A percentile compares a stretch with the other conserved stretches of the same genome.
These are phyloP conservation scores for Rhamnusium bicolor DNA, from an alignment of 2,888 invertebrate genomes.

Conservation along the genomic window DNA sequence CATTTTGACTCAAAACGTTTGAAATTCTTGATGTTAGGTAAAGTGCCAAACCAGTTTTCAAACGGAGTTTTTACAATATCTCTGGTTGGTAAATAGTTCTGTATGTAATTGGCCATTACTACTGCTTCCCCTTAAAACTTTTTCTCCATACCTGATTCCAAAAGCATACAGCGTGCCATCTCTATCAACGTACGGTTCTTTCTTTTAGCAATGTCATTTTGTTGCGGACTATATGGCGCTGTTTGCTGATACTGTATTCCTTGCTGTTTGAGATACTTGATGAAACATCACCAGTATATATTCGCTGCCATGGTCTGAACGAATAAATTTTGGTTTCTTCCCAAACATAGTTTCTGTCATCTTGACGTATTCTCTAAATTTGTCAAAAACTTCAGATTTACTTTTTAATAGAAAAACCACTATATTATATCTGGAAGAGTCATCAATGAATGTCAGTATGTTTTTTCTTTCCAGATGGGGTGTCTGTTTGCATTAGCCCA, in stretches of 20 bases:
- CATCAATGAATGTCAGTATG: conserved; percentile 61
- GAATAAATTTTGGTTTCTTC: conserved; percentile 23
- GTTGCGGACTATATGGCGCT: conserved; percentile 40
- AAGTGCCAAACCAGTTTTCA: conserved; percentile 22
- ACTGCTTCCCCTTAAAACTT: conserved; percentile 34
- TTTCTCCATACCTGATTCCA: conserved; percentile 22
- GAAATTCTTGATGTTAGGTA: neutral
- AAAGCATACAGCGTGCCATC: conserved; percentile 34
- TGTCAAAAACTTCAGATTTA: neutral
- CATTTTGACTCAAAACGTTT: conserved; percentile 11
- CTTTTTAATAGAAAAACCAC: conserved; percentile 48
- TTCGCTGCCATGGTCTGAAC: conserved; percentile 14
- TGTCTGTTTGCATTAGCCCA: conserved; percentile 57
- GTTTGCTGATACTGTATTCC: no score
- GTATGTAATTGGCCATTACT: conserved; percentile 30
- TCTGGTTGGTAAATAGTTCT: conserved; percentile 30
- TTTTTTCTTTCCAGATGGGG: conserved; percentile 56
- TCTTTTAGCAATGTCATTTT: conserved; percentile 43
- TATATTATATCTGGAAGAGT: conserved; percentile 58
- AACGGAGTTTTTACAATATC: conserved; percentile 16
- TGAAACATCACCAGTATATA: no score
- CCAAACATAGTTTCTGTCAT: conserved; percentile 17
- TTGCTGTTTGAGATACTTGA: no score
- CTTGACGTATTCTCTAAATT: neutral
- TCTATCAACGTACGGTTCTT: conserved; percentile 39